These are phyloP conservation scores for Amblyopsis rosae DNA, from an alignment of 2,113 vertebrate genomes.

Conservation along the genomic window DNA sequence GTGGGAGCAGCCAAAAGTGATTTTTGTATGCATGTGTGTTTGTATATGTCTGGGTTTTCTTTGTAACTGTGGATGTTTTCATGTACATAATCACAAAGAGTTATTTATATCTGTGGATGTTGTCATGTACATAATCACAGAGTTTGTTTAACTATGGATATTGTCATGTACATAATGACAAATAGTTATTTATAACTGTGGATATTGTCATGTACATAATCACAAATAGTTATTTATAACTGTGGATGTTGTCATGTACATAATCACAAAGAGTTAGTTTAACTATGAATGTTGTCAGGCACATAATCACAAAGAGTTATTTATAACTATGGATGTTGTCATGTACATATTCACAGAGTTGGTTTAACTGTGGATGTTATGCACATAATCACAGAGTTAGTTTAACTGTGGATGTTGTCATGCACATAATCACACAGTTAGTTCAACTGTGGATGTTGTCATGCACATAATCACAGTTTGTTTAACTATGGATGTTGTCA, in stretches of 20 bases:
- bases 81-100: background rate
- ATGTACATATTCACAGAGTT: constrained; percentile 10
- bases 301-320: background rate
- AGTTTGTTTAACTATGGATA: no score
- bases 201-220: no score
- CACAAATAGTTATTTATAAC: no score
- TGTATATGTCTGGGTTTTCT: background rate
- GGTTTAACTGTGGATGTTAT: background rate
- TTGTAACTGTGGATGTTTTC: background rate
- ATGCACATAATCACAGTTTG: constrained; percentile 10
- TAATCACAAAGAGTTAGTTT: constrained; percentile 13
- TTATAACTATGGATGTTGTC: background rate
- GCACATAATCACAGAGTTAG: constrained; percentile 6
- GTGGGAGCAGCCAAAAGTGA: constrained; percentile 46
- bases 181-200: no score
- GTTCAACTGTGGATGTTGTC: background rate
- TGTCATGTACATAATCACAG: no score
- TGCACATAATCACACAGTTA: background rate
- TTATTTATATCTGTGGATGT: constrained; percentile 26
- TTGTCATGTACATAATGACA: no score
- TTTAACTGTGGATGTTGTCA: constrained; percentile 21
- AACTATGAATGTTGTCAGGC: background rate
- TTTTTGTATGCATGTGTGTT: constrained; percentile 31
- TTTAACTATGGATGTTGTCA: background rate
- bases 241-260: background rate